Evolutionary conservation across 92 coral and sea anemone genomes (phyloP).

Genomic region (Epizoanthus rinbou): DNA sequence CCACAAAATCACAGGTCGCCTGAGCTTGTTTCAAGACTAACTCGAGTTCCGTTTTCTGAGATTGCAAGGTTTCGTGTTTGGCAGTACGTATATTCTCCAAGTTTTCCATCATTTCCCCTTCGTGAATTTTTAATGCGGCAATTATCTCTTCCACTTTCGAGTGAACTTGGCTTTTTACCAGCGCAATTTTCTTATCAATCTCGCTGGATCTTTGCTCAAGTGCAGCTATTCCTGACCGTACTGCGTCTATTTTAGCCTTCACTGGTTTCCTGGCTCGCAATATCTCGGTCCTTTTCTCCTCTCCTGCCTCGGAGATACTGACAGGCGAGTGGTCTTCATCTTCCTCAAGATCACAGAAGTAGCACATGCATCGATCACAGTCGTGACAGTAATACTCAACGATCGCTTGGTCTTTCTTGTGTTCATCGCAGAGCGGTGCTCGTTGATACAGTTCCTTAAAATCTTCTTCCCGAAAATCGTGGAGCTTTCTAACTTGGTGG

Average conservation of each 20-base stretch:
- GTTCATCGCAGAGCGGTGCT: constrained; percentile 63
- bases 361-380: constrained; percentile 73
- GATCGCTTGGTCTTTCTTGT: constrained; percentile 53
- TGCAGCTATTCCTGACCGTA: constrained; percentile 46
- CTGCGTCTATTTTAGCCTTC: constrained; percentile 48
- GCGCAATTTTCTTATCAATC: constrained; percentile 65
- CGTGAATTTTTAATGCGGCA: constrained; percentile 66
- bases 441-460: constrained; percentile 59
- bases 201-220: constrained; percentile 67
- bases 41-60: constrained; percentile 62
- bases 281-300: constrained; percentile 41
- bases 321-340: constrained; percentile 65
- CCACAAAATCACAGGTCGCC: constrained; percentile 66
- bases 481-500: constrained; percentile 58
- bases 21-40: constrained; percentile 55
- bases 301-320: constrained; percentile 57
- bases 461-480: constrained; percentile 60
- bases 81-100: constrained; percentile 67
- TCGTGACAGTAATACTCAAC: constrained; percentile 74
- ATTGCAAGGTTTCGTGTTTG: constrained; percentile 69
- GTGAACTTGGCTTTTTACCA: constrained; percentile 68
- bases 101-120: constrained; percentile 66
- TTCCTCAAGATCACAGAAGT: constrained; percentile 68
- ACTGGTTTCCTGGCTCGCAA: constrained; percentile 42
- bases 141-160: constrained; percentile 67